These are phyloP conservation scores for Reticulitermes lucifugus DNA, from an alignment of 2,888 invertebrate genomes.

Conservation along the genomic window DNA sequence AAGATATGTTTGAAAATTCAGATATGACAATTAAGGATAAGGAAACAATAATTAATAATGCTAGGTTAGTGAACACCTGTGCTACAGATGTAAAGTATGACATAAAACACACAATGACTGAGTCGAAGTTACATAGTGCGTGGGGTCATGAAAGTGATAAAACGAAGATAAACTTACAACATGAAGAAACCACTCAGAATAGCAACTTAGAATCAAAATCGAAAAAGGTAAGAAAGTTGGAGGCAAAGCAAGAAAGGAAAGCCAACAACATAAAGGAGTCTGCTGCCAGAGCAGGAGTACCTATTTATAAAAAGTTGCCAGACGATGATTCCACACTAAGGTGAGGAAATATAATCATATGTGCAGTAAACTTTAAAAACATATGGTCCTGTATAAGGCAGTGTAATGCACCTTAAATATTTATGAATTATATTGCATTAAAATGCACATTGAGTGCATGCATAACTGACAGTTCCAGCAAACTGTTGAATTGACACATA, in stretches of 20 bases:
- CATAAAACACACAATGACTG: neutral
- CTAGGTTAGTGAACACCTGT: neutral
- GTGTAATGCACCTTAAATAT: neutral
- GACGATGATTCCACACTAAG: constrained; percentile 72
- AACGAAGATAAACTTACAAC: constrained; percentile 43
- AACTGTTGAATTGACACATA: neutral
- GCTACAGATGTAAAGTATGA: neutral
- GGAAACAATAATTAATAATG: no score
- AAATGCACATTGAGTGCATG: neutral
- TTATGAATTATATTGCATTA: neutral
- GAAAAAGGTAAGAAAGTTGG: constrained; percentile 58
- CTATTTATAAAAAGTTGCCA: constrained; percentile 72
- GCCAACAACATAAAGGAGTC: constrained; percentile 63
- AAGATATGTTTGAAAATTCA: neutral
- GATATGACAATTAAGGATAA: neutral
- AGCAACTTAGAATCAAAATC: constrained; percentile 54
- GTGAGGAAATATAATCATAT: constrained; percentile 58
- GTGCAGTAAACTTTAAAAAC: neutral
- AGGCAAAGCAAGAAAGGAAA: constrained; percentile 54
- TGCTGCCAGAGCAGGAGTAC: constrained; percentile 67
- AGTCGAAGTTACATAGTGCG: neutral
- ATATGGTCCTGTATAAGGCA: neutral
- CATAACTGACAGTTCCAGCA: neutral
- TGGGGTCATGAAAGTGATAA: no score
- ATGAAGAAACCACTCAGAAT: constrained; percentile 58